Conservation (phyloP, 2,888 invertebrate genomes). For the Carabus problematicus region DNA sequence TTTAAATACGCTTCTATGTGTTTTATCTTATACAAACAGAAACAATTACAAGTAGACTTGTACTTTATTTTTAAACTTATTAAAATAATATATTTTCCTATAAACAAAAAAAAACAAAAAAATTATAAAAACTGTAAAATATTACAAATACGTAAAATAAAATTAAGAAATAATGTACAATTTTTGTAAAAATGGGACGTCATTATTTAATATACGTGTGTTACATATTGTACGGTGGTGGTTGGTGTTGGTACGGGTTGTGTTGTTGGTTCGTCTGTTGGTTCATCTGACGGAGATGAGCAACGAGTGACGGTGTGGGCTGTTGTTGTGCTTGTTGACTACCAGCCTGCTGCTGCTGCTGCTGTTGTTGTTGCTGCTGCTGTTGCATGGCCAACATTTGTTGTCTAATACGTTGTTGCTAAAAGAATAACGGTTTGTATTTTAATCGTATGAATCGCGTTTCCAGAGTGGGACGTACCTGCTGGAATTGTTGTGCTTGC, state of each 20-base stretch:
- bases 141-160: too few species aligned
- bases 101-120: background rate
- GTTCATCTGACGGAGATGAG: constrained; percentile 69
- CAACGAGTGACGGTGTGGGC: constrained; percentile 69
- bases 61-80: background rate
- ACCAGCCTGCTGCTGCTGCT: constrained; percentile 62
- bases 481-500: constrained; percentile 69
- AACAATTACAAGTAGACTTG: too few species aligned
- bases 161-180: too few species aligned
- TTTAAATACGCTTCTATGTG: constrained; percentile 4
- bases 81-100: background rate
- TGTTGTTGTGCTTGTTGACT: constrained; percentile 60
- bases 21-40: too few species aligned
- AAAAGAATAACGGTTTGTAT: constrained; percentile 47
- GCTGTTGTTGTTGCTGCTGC: constrained; percentile 58
- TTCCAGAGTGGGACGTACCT: constrained; percentile 53
- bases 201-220: background rate
- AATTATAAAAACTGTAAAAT: too few species aligned
- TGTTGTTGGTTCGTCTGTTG: constrained; percentile 54
- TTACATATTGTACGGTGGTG: constrained; percentile 62
- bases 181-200: too few species aligned
- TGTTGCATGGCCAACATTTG: constrained; percentile 73
- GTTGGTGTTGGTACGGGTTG: constrained; percentile 65
- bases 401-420: constrained; percentile 70
- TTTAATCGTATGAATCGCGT: background rate